phyloP scores from a whole-genome alignment of 2,797 vertebrate genomes.

The Falco cherrug region DNA sequence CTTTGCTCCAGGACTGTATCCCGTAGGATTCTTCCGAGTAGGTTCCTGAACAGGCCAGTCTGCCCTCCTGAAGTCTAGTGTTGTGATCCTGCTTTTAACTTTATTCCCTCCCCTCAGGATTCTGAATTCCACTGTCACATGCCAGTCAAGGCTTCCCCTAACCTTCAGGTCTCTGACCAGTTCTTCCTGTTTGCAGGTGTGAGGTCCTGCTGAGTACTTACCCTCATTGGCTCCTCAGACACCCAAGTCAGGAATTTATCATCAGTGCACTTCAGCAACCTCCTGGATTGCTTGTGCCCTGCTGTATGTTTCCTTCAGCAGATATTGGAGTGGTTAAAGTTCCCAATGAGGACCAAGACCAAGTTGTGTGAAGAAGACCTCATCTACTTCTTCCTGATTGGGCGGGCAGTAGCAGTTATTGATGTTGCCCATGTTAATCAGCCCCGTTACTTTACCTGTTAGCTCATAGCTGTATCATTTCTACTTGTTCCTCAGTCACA shows the following conservation, averaged over 20 bases:
- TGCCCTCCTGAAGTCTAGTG: background rate
- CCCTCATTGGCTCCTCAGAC: background rate
- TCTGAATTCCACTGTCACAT: background rate
- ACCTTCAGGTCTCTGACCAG: background rate
- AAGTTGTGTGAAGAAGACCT: background rate
- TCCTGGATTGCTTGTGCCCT: background rate
- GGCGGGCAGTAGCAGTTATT: background rate
- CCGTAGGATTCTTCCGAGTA: background rate
- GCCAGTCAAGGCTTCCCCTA: background rate
- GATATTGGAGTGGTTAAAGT: background rate
- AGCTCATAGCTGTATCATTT: background rate
- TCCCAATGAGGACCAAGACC: background rate
- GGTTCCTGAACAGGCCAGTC: background rate
- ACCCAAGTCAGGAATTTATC: background rate
- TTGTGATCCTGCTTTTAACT: background rate
- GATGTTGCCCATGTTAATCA: background rate
- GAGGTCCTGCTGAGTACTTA: background rate
- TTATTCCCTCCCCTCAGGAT: background rate
- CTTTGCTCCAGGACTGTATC: background rate
- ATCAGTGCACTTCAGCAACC: background rate
- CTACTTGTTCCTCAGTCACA: background rate
- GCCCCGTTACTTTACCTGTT: background rate
- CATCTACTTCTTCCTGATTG: background rate
- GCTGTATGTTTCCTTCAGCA: background rate
- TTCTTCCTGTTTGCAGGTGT: background rate